Evolutionary conservation across 2,888 invertebrate species (phyloP).

Genomic region (Cryptocheilus praepositus): DNA sequence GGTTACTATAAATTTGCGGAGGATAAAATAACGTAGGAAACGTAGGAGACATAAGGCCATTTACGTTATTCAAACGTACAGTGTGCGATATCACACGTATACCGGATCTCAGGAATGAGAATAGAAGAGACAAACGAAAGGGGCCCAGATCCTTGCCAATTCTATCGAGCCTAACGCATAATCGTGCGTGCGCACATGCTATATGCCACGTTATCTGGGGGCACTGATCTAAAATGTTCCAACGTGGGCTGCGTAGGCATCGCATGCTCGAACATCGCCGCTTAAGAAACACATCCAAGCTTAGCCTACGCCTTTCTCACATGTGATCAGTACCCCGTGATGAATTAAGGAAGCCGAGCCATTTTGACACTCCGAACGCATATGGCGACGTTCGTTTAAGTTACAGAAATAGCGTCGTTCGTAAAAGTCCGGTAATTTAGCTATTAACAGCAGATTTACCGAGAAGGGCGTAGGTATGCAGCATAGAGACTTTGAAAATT

Average conservation of each 20-base stretch:
- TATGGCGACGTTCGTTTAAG: no score
- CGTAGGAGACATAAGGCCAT: no score
- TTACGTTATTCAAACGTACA: no score
- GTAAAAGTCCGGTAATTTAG: no score
- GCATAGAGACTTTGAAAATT: no score
- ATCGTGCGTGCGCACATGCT: neutral
- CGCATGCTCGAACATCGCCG: conserved; percentile 42
- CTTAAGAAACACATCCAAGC: conserved; percentile 52
- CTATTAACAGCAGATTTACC: no score
- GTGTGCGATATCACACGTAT: no score
- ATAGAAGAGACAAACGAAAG: conserved; percentile 6
- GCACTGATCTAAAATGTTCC: conserved; percentile 53
- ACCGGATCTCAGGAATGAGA: no score
- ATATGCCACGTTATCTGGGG: conserved; percentile 43
- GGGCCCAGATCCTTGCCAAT: conserved; percentile 6
- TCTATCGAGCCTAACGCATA: conserved; percentile 15
- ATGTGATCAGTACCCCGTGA: conserved; percentile 31
- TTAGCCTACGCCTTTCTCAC: conserved; percentile 50
- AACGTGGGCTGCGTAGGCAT: conserved; percentile 50
- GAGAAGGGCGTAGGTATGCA: no score
- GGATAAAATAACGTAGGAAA: no score
- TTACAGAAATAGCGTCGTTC: no score
- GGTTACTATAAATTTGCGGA: no score
- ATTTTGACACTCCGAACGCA: conserved; percentile 31
- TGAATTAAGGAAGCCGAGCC: conserved; percentile 45